phyloP scores from a whole-genome alignment of 2,113 vertebrate genomes.

The Okapia johnstoni region DNA sequence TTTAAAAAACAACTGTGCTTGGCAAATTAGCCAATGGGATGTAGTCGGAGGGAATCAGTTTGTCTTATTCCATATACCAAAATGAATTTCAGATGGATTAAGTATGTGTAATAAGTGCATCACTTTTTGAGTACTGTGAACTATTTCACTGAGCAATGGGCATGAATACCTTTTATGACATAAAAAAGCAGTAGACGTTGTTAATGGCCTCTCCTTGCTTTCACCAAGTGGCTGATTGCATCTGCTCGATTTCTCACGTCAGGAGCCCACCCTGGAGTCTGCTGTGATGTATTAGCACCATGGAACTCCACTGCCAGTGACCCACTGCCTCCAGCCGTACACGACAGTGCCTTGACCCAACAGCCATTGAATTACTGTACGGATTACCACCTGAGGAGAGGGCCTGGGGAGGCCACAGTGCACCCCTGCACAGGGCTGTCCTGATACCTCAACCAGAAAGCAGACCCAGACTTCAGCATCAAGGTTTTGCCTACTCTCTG shows the following conservation, averaged over 20 bases:
- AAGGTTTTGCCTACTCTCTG: conserved; percentile 79
- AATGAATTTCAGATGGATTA: background rate
- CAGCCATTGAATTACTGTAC: conserved; percentile 80
- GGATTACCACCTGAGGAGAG: conserved; percentile 78
- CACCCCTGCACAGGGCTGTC: conserved; percentile 78
- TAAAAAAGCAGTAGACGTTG: background rate
- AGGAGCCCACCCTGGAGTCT: conserved; percentile 84
- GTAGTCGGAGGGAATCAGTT: background rate
- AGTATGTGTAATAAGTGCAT: background rate
- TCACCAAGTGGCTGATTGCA: background rate
- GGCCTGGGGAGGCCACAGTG: conserved; percentile 78
- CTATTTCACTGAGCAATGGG: background rate
- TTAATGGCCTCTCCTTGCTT: background rate
- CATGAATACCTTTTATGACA: background rate
- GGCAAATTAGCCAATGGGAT: background rate
- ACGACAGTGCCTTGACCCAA: conserved; percentile 97
- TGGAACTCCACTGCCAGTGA: conserved; percentile 84
- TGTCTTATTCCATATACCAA: background rate
- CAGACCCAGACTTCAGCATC: conserved; percentile 76
- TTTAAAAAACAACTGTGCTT: background rate
- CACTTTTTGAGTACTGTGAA: background rate
- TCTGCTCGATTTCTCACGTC: background rate
- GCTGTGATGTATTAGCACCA: conserved; percentile 84
- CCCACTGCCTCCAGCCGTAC: conserved; percentile 86
- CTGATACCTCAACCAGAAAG: conserved; percentile 81